phyloP scores from a whole-genome alignment of 2,797 vertebrate genomes.

The Gallirallus australis region DNA sequence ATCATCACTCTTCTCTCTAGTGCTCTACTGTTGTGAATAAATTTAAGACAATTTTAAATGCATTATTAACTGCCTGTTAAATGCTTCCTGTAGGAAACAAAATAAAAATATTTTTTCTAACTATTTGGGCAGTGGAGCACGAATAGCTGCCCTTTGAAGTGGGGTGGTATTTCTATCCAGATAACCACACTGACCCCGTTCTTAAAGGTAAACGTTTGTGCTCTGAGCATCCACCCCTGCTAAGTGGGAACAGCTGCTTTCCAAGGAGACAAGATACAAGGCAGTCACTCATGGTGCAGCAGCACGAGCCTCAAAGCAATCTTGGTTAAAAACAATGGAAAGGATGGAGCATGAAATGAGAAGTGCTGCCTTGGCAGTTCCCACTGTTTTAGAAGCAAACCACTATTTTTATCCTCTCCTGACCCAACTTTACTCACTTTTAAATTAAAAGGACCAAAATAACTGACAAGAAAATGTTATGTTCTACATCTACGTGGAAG shows the following conservation, averaged over 20 bases:
- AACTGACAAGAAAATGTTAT: neutral
- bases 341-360: neutral
- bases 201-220: conserved; percentile 14
- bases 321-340: neutral
- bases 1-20: neutral
- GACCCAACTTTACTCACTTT: neutral
- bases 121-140: neutral
- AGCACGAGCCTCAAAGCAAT: neutral
- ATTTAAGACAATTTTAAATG: neutral
- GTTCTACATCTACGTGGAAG: neutral
- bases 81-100: neutral
- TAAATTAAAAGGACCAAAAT: neutral
- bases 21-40: neutral
- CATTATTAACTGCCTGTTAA: neutral
- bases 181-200: neutral
- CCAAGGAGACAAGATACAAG: neutral
- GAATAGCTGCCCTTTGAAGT: conserved; percentile 45
- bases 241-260: conserved; percentile 59
- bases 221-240: neutral
- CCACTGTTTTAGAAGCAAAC: neutral
- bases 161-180: conserved; percentile 7
- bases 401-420: neutral
- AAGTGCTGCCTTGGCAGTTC: neutral
- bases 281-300: neutral
- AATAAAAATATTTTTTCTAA: neutral